Conservation (phyloP, 2,888 invertebrate genomes). For the Melolontha melolontha region DNA sequence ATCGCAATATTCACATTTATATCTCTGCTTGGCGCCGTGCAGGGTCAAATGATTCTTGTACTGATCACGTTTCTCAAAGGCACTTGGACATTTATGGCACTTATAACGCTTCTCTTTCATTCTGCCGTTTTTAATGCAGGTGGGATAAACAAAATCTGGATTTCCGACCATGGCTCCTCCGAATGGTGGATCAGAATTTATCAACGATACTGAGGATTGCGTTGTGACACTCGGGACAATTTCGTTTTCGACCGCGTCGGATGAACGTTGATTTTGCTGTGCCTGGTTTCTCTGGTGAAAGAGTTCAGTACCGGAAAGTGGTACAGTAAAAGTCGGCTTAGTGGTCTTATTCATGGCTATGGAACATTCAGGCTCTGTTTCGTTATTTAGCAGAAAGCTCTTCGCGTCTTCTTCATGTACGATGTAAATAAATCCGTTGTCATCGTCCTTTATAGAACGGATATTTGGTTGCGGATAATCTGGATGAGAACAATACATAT, state of each 20-base stretch:
- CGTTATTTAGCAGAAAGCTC: constrained; percentile 48
- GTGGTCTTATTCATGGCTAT: constrained; percentile 46
- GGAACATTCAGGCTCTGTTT: constrained; percentile 46
- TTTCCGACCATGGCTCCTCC: constrained; percentile 79
- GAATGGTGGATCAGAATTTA: constrained; percentile 75
- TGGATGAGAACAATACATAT: constrained; percentile 74
- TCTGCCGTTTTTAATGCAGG: constrained; percentile 79
- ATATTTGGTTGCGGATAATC: constrained; percentile 74
- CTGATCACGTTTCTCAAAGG: constrained; percentile 87
- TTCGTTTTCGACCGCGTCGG: background rate
- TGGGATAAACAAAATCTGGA: constrained; percentile 82
- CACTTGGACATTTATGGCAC: constrained; percentile 88
- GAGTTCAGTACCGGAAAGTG: constrained; percentile 75
- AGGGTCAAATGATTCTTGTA: constrained; percentile 85
- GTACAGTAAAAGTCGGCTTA: constrained; percentile 64
- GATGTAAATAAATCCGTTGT: constrained; percentile 66
- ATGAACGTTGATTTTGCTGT: constrained; percentile 65
- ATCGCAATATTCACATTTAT: constrained; percentile 86
- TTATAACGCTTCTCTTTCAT: constrained; percentile 83
- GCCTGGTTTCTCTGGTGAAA: constrained; percentile 75
- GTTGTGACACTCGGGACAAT: background rate
- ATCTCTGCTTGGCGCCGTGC: constrained; percentile 86
- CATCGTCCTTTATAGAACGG: constrained; percentile 58
- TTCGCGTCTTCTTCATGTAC: constrained; percentile 48
- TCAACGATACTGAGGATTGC: constrained; percentile 64